Evolutionary conservation across 2,888 invertebrate species (phyloP).

Genomic region (Ecliptopera silaceata): DNA sequence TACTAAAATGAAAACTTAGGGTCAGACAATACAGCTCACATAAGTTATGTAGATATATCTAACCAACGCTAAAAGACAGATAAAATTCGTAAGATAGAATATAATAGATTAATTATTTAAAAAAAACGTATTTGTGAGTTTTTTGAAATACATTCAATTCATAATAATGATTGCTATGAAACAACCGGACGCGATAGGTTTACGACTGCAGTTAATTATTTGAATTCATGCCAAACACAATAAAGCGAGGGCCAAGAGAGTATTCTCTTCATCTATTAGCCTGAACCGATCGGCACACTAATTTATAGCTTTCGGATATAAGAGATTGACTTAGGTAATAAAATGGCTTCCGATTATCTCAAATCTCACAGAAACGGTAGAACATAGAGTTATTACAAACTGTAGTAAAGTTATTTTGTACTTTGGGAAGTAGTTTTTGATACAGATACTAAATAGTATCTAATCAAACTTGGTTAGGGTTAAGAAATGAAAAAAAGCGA

Average conservation of each 20-base stretch:
- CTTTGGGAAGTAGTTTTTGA: too few relatives aligned
- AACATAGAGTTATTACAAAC: too few relatives aligned
- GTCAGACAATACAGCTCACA: too few relatives aligned
- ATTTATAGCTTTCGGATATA: not conserved
- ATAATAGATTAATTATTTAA: not conserved
- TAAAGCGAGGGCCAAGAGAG: not conserved
- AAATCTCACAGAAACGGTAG: not conserved
- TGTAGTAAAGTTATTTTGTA: too few relatives aligned
- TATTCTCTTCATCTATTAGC: not conserved
- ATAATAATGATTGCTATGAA: conserved; percentile 1
- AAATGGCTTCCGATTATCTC: not conserved
- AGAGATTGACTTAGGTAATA: not conserved
- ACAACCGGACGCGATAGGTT: not conserved
- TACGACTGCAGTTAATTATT: conserved; percentile 7
- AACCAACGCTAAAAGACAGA: not conserved
- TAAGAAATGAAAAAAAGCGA: too few relatives aligned
- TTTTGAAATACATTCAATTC: not conserved
- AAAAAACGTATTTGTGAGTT: not conserved
- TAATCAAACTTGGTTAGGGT: too few relatives aligned
- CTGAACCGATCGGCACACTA: not conserved
- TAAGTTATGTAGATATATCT: too few relatives aligned
- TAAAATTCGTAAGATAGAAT: not conserved
- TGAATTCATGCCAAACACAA: conserved; percentile 10
- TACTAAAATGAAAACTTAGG: too few relatives aligned
- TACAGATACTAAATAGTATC: too few relatives aligned